Evolutionary conservation across 2,888 invertebrate species (phyloP).

Genomic region (Dascillus cervinus): DNA sequence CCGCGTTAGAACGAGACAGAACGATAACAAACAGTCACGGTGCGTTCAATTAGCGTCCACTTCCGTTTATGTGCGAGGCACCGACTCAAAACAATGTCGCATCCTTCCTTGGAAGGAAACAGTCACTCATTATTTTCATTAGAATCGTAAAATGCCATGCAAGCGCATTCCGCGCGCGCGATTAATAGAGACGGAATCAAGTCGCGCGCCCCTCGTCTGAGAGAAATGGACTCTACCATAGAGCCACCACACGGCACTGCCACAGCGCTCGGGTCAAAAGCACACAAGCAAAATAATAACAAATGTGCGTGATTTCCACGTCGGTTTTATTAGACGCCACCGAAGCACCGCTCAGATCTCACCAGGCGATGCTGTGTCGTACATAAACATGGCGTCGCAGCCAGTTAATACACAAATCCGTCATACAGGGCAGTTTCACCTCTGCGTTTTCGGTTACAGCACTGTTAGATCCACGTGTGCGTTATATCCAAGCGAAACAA

Average conservation of each 20-base stretch:
- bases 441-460: too few species aligned
- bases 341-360: conserved; percentile 7
- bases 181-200: conserved; percentile 23
- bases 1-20: conserved; percentile 35
- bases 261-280: conserved; percentile 49
- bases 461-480: conserved; percentile 9
- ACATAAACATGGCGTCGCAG: conserved; percentile 13
- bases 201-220: conserved; percentile 40
- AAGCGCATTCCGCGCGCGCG: conserved; percentile 18
- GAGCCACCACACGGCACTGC: conserved; percentile 41
- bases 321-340: conserved; percentile 13
- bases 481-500: conserved; percentile 1
- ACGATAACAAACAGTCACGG: conserved; percentile 34
- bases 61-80: conserved; percentile 16
- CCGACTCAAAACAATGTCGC: conserved; percentile 19
- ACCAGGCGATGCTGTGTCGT: conserved; percentile 4
- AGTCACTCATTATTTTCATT: conserved; percentile 18
- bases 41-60: conserved; percentile 22
- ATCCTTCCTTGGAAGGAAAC: conserved; percentile 14
- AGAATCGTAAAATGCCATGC: conserved; percentile 16
- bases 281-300: conserved; percentile 65
- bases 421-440: too few species aligned
- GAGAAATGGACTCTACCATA: conserved; percentile 46
- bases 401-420: conserved; percentile 10
- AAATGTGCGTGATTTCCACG: conserved; percentile 55